A percentile compares a stretch with the other conserved stretches of the same genome.
Conservation (phyloP, 2,888 invertebrate genomes). For the Tipula unca region DNA sequence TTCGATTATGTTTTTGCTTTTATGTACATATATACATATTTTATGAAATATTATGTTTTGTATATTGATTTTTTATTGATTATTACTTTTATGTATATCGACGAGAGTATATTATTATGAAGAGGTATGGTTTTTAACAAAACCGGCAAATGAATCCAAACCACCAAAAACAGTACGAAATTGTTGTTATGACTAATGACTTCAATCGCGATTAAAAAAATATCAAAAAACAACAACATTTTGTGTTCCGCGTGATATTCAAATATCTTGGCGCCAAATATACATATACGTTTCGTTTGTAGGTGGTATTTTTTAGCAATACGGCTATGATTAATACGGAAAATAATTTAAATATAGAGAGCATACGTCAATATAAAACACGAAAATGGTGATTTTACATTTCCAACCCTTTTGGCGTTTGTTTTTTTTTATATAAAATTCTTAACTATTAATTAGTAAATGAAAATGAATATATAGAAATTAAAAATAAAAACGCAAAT, state of each 20-base stretch:
- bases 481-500: background rate
- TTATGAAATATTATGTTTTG: background rate
- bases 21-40: background rate
- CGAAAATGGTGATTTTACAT: background rate
- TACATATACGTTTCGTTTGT: background rate
- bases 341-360: background rate
- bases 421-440: background rate
- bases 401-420: background rate
- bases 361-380: background rate
- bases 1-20: background rate
- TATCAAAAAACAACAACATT: background rate
- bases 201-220: background rate
- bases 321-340: background rate
- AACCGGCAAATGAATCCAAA: background rate
- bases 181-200: background rate
- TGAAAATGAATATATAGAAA: background rate
- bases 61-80: background rate
- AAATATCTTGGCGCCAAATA: background rate
- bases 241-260: background rate
- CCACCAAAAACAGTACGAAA: background rate
- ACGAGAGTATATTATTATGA: background rate
- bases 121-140: background rate
- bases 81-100: background rate
- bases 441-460: background rate
- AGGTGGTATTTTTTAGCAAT: background rate